Evolutionary conservation across 1,140 invertebrate species (phyloP), one percentile per base, ranked within the genome.

Genomic region (Gerris buenoi): DNA sequence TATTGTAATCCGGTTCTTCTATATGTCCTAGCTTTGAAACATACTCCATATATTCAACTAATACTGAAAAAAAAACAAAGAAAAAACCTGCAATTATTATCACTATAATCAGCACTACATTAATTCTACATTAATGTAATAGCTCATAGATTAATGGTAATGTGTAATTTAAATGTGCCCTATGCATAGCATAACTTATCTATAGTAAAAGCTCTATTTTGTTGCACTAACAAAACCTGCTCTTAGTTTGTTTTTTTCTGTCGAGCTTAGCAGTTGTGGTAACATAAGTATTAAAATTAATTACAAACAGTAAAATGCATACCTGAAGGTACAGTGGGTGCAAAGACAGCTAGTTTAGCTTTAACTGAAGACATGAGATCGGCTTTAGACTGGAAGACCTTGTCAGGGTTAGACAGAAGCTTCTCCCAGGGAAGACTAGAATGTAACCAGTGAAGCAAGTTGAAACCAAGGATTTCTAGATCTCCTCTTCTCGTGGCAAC

Each of bases 381-480:
- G 69, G 88, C 86, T 77, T 94, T 95, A 69, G 89, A 81, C 13
- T 82, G 82, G 71, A 90, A 86, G 28, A 93, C 88, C 73, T 87
- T 81, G 73, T 90, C 86, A 28, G 86, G 86, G 79, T 91, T 84
- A 67, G 85, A 83, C 59, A 85, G 74, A 66, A 87, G 83, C 70
- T 87, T 85, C 75, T 85, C 83, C 95, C 95, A 98, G 0, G 95
- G 95, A 66, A 98, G 79, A 72, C 81, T 84, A n/a, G 91, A 90
- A 74, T 88, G 89, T 1, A 95, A 77, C 96, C 96, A 98, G 75
- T 95, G 93, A 2, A 98, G 77, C 72, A 98, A 80, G 80, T 97
- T 98, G 73, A 93, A 98, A 1, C 90, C 95, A 60, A 98, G 81
- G 65, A 93, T 94, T 81, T 98, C 95, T 63, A 98, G 78, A 80